phyloP scores from a whole-genome alignment of 1,140 invertebrate genomes.

The Calephelis virginiensis region DNA sequence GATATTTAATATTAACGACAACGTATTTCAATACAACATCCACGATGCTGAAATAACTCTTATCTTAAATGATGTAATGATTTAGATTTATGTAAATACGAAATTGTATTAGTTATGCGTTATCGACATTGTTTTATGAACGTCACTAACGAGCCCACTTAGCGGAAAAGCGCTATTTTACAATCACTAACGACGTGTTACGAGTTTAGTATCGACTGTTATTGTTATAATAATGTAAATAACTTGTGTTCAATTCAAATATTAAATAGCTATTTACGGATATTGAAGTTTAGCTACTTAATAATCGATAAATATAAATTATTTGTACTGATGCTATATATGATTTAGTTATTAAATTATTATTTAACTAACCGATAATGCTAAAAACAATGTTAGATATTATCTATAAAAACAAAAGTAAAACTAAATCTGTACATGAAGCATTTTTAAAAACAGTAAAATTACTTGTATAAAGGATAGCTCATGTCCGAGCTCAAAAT shows the following conservation, averaged over 20 bases:
- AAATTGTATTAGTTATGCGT: slow-evolving; percentile 15
- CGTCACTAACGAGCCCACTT: slow-evolving; percentile 28
- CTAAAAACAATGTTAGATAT: too few relatives aligned
- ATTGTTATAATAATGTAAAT: slow-evolving; percentile 38
- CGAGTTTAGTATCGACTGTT: slow-evolving; percentile 26
- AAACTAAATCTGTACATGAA: too few relatives aligned
- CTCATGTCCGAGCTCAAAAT: too few relatives aligned
- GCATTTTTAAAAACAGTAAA: too few relatives aligned
- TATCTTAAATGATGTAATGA: slow-evolving; percentile 16
- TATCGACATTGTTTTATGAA: slow-evolving; percentile 19
- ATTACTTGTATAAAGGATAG: too few relatives aligned
- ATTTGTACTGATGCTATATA: not conserved
- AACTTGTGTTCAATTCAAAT: slow-evolving; percentile 24
- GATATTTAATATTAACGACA: not conserved
- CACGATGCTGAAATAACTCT: slow-evolving; percentile 10
- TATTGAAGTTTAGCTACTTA: slow-evolving; percentile 12
- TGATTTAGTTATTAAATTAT: too few relatives aligned
- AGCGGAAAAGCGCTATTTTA: slow-evolving; percentile 32
- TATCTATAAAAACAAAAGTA: too few relatives aligned
- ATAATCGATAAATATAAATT: slow-evolving; percentile 14
- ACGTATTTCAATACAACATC: slow-evolving; percentile 9
- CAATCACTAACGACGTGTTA: slow-evolving; percentile 22
- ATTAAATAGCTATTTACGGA: slow-evolving; percentile 23
- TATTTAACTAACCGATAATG: not conserved
- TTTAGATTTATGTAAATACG: slow-evolving; percentile 21